phyloP scores from a whole-genome alignment of 2,888 invertebrate species.

The Rotaria socialis region DNA sequence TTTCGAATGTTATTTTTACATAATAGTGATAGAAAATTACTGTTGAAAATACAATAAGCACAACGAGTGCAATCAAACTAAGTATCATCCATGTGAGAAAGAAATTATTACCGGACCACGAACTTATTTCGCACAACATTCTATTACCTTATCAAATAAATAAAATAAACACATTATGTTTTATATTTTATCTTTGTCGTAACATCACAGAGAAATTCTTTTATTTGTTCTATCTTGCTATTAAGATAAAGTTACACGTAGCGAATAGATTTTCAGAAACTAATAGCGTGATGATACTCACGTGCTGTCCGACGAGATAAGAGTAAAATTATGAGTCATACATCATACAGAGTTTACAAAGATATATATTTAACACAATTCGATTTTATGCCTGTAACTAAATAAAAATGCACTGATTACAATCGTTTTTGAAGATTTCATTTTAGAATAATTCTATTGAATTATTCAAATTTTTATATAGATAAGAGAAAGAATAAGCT shows the following conservation, averaged over 20 bases:
- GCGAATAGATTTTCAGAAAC: too few relatives aligned
- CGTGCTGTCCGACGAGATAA: too few relatives aligned
- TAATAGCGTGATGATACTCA: too few relatives aligned
- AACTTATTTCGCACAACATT: conserved; percentile 34
- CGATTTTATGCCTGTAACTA: too few relatives aligned
- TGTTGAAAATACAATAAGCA: neutral
- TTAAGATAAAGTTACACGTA: neutral
- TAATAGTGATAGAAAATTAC: conserved; percentile 22
- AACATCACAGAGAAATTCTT: neutral
- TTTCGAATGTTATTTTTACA: conserved; percentile 24
- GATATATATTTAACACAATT: too few relatives aligned
- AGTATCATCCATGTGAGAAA: neutral
- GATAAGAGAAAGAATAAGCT: too few relatives aligned
- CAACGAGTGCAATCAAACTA: neutral
- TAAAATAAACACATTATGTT: neutral
- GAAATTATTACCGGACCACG: conserved; percentile 14
- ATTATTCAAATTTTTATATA: too few relatives aligned
- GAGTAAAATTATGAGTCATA: too few relatives aligned
- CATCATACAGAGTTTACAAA: too few relatives aligned
- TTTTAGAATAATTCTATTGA: too few relatives aligned
- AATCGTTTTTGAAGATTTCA: too few relatives aligned
- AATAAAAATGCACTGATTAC: too few relatives aligned
- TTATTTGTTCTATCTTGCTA: neutral
- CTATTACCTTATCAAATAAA: neutral
- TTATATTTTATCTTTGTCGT: neutral